Base-by-base conservation (phyloP, 2,888 invertebrate genomes). In the Hybos culiciformis region DNA sequence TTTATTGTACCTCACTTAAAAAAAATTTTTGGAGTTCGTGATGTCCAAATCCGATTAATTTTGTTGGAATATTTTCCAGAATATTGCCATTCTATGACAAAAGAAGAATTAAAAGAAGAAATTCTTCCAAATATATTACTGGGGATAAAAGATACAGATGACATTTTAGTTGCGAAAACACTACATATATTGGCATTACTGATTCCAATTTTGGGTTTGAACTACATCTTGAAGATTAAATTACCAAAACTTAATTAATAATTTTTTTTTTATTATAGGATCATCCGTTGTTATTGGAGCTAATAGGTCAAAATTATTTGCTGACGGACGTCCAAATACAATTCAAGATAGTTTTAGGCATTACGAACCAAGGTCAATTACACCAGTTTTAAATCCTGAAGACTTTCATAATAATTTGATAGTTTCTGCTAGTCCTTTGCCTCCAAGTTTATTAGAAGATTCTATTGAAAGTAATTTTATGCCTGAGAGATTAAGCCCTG, bases 41-140 rank as follows among this genome's bases (percentile, higher is more conserved):
- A 93, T 62, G 76, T 78, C 34, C 85, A 90, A 64, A 80, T 86
- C 40, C 75, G 92, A 46, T 71, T 83, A 51, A 70, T 88, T 36
- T 68, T 93, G 17, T 67, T 93, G 31, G 74, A 75, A 42, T 81
- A 90, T 62, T 87, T 93, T 56, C 72, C 75, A 41, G 74, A 77
- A 48, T 92, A 79, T 62, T 76, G 83, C 37, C 71, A 75, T 51
- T 75, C 80, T 17, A 81, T 93, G 58, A 75, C 80, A 45, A 75
- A 74, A 51, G 80, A 84, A 37, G 81, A 83, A 59, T 64, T 92
- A n/a, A 77, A 80, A 39, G 72, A 73, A 19, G 74, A 78, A 37
- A 78, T 92, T 53, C 70, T 93, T 54, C 91, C 91, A n/a, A 87
- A 91, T 78, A 66, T 92, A 41, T 70, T 91, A 31, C 73, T 88